Conservation (phyloP, 2,888 invertebrate genomes). For the Aleiodes alternator region DNA sequence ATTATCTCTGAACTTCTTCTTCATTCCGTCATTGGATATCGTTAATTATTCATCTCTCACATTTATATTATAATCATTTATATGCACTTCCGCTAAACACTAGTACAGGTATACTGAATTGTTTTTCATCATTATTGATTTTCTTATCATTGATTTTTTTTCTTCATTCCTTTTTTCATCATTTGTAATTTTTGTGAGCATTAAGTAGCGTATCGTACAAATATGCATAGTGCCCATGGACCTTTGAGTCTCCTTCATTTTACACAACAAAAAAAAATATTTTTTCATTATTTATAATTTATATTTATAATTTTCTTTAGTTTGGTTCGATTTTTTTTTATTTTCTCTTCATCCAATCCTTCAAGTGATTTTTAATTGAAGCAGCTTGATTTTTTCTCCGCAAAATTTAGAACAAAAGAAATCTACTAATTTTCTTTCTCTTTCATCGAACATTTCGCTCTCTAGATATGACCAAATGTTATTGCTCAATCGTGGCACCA, state of each 20-base stretch:
- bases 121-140: conserved; percentile 50
- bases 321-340: conserved; percentile 34
- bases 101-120: conserved; percentile 67
- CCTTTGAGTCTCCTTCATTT: conserved; percentile 59
- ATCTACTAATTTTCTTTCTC: too few relatives aligned
- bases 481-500: not conserved
- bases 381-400: not conserved
- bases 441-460: not conserved
- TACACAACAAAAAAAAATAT: conserved; percentile 36
- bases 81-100: conserved; percentile 60
- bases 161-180: conserved; percentile 36
- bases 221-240: conserved; percentile 66
- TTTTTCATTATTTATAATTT: conserved; percentile 31
- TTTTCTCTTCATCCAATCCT: conserved; percentile 17
- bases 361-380: conserved; percentile 8
- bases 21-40: conserved; percentile 62
- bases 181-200: conserved; percentile 63
- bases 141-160: conserved; percentile 13
- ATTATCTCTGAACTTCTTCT: not conserved
- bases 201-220: conserved; percentile 71
- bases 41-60: conserved; percentile 68
- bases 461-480: too few relatives aligned
- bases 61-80: conserved; percentile 71
- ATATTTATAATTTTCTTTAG: conserved; percentile 24
- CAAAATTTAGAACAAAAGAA: too few relatives aligned